Conservation (phyloP, 2,113 vertebrate genomes). For the Hyaena hyaena region DNA sequence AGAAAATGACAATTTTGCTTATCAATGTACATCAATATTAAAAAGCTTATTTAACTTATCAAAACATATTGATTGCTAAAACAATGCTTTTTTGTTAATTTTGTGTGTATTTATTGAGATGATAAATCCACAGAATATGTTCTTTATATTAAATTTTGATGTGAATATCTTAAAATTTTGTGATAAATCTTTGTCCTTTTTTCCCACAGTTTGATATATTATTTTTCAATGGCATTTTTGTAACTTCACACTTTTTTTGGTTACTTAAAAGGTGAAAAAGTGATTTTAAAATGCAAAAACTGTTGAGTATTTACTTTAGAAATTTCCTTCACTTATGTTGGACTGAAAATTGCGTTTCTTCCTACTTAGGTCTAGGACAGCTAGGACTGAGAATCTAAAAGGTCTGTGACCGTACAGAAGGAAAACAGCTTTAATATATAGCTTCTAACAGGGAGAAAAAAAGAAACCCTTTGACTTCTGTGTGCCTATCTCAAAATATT, state of each 20-base stretch:
- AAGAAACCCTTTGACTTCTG: conserved; percentile 83
- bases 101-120: conserved; percentile 99
- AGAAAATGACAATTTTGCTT: conserved; percentile 96
- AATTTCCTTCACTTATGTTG: conserved; percentile 89
- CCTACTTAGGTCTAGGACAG: conserved; percentile 73
- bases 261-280: conserved; percentile 96
- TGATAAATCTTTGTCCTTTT: conserved; percentile 95
- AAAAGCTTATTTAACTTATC: conserved; percentile 99
- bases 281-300: conserved; percentile 98
- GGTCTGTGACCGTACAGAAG: conserved; percentile 85
- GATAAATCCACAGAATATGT: conserved; percentile 99
- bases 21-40: conserved; percentile 96
- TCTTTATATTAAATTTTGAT: conserved; percentile 99
- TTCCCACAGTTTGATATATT: conserved; percentile 99
- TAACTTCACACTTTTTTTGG: conserved; percentile 98
- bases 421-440: conserved; percentile 86
- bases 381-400: conserved; percentile 88
- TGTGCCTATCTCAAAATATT: conserved; percentile 97
- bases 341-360: conserved; percentile 96
- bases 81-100: conserved; percentile 99
- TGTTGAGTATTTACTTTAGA: conserved; percentile 99
- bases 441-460: conserved; percentile 83
- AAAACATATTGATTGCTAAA: conserved; percentile 99
- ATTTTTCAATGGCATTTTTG: conserved; percentile 99
- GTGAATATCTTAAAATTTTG: conserved; percentile 99